Evolutionary conservation across 2,797 vertebrate genomes (phyloP).

Genomic region (Chelonia mydas): DNA sequence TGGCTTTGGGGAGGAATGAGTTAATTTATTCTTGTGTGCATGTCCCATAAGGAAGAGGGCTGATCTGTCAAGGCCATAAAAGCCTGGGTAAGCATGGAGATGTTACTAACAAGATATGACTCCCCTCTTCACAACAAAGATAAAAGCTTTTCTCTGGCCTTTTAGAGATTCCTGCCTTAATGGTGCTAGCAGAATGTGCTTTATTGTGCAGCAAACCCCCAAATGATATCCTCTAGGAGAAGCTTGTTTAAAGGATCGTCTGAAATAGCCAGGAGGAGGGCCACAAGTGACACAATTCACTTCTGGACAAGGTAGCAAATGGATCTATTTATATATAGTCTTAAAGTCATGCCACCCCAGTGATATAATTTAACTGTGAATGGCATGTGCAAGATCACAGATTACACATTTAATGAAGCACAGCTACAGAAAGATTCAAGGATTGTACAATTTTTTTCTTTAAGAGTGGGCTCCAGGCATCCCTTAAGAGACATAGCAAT

Average conservation of each 20-base stretch:
- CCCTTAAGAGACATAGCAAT: neutral
- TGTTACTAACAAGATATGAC: constrained; percentile 63
- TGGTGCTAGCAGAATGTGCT: constrained; percentile 43
- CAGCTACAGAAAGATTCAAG: neutral
- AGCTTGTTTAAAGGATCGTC: constrained; percentile 37
- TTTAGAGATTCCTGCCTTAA: constrained; percentile 54
- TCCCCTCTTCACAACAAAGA: constrained; percentile 58
- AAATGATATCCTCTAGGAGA: neutral
- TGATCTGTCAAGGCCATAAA: constrained; percentile 38
- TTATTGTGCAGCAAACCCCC: constrained; percentile 23
- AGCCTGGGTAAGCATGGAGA: constrained; percentile 54
- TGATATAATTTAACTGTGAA: neutral
- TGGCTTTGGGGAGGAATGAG: constrained; percentile 12
- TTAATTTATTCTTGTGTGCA: constrained; percentile 23
- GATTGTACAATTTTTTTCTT: neutral
- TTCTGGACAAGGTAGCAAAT: neutral
- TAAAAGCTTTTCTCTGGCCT: constrained; percentile 65
- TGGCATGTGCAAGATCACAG: constrained; percentile 1
- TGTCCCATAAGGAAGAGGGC: constrained; percentile 44
- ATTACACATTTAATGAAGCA: neutral
- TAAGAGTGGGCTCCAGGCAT: neutral
- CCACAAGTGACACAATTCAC: neutral
- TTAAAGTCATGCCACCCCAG: constrained; percentile 38
- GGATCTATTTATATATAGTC: neutral
- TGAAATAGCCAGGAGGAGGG: neutral